These are phyloP conservation scores for Dasyornis broadbenti DNA, from an alignment of 2,113 vertebrate genomes.

Conservation along the genomic window DNA sequence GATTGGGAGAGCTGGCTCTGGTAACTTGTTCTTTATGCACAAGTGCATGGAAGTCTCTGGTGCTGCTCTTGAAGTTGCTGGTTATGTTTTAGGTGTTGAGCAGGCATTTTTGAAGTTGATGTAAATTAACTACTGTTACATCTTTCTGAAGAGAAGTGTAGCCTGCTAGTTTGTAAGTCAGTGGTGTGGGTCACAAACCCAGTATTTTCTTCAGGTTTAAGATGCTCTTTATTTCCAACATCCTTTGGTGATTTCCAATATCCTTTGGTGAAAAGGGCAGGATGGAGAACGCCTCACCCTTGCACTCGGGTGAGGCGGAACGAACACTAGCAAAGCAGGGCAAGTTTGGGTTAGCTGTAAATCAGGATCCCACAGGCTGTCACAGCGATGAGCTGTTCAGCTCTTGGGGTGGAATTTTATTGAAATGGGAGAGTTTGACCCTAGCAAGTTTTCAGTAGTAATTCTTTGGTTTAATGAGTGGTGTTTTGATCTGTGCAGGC, in stretches of 20 bases:
- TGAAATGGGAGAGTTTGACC: background rate
- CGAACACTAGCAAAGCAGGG: background rate
- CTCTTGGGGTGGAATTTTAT: background rate
- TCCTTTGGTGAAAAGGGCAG: background rate
- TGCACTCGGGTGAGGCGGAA: background rate
- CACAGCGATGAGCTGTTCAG: accelerated
- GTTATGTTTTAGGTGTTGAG: background rate
- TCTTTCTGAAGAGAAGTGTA: background rate
- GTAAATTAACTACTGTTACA: background rate
- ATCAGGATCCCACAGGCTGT: background rate
- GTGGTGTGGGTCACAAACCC: background rate
- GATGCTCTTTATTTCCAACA: background rate
- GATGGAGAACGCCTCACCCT: background rate
- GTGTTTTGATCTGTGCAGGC: background rate
- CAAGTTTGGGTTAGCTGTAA: background rate
- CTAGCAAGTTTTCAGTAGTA: background rate
- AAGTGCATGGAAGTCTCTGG: background rate
- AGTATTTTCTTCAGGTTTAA: background rate
- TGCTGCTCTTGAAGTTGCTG: background rate
- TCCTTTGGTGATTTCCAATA: background rate
- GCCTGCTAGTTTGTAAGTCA: background rate
- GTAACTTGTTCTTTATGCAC: background rate
- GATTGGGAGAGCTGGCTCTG: background rate
- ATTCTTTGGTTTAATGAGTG: accelerated
- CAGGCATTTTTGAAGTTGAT: background rate